These are phyloP conservation scores for Herminia tarsipennalis DNA, from an alignment of 2,888 invertebrate species.

Conservation along the genomic window DNA sequence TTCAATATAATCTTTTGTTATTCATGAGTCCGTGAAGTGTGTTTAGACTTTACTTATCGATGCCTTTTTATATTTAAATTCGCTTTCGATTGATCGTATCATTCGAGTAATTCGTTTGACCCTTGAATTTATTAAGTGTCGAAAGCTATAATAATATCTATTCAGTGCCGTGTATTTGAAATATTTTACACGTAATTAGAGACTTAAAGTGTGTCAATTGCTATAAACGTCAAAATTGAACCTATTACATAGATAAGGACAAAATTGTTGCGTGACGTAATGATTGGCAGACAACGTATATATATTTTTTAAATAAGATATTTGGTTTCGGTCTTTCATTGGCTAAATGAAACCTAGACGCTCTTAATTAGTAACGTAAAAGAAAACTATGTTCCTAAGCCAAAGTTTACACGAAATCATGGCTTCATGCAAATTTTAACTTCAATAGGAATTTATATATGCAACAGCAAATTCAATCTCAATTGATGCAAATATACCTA, in stretches of 20 bases:
- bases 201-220: background rate
- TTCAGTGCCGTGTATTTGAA: background rate
- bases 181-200: background rate
- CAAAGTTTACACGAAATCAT: too few relatives aligned
- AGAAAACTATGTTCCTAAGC: too few relatives aligned
- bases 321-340: too few relatives aligned
- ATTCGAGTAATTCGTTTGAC: conserved; percentile 17
- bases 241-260: too few relatives aligned
- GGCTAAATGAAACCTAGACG: too few relatives aligned
- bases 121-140: background rate
- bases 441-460: too few relatives aligned
- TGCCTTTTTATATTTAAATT: conserved; percentile 43
- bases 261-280: too few relatives aligned
- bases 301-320: too few relatives aligned
- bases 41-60: conserved; percentile 38
- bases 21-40: conserved; percentile 34
- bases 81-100: conserved; percentile 23
- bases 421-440: too few relatives aligned
- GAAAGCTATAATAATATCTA: background rate
- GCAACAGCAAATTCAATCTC: too few relatives aligned
- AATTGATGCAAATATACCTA: background rate
- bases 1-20: conserved; percentile 48
- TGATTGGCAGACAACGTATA: too few relatives aligned
- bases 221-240: background rate
- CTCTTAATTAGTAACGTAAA: too few relatives aligned